Base-by-base conservation (phyloP, 2,888 invertebrate genomes). In the Torymus texanus region DNA sequence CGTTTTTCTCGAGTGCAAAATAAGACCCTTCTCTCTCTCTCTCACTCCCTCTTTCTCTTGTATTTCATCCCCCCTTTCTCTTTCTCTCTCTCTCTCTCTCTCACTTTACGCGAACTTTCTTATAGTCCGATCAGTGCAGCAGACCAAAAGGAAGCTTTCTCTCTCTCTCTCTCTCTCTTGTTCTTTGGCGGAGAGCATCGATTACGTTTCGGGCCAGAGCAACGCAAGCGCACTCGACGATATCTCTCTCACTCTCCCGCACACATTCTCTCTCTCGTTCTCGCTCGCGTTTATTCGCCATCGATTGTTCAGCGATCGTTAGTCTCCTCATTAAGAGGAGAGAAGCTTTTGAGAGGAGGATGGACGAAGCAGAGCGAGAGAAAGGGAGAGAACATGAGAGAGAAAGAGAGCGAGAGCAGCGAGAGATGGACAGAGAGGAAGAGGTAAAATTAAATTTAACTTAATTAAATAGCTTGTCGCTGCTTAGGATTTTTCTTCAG, bases 1-100 rank as follows among this genome's bases (percentile, higher is more conserved):
- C 76, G 76, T 53, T 76, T 76, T 76, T 24, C 62, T 56, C 70
- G 70, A 76, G 70, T 76, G 70, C 76, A 70, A 70, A 76, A 76
- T 70, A 76, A 76, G 62, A 76, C n/a, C 24, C 21, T 13, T 16
- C 61, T 8, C 41, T 56, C 63, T 75, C 67, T 2, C 41, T 16
- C 61, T 8, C 41, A 41, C 63, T 75, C 67, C 8, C 41, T 68
- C 53, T 55, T 14, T n/a, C 13, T 13, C n/a, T 4, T 41, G 41
- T 51, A 41, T 41, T 41, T 41, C 8, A 41, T 41, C 8, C 41
- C 41, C 41, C 41, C 21, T 41, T 55, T 66, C 29, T 74, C 13
- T 41, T 11, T 59, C n/a, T 66, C 51, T 50, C 14, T 66, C 29
- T 74, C 13, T 41, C n/a, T 59, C n/a, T 66, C 51, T 50, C 14